phyloP scores from a whole-genome alignment of 2,113 vertebrate genomes.

The Anguilla japonica region DNA sequence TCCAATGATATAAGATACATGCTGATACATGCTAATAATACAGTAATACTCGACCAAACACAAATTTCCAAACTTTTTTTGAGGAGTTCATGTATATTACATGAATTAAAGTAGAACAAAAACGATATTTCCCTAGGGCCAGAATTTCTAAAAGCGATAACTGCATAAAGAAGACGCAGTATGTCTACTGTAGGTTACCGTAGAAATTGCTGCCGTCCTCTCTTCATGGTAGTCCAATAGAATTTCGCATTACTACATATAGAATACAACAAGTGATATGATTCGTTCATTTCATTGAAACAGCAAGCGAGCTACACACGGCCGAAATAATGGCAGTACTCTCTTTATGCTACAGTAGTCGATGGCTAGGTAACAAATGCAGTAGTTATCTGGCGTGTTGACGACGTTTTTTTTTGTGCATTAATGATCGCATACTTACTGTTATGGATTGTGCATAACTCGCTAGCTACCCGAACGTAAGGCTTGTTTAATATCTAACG shows the following conservation, averaged over 20 bases:
- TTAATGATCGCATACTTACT: neutral
- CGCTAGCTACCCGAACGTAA: neutral
- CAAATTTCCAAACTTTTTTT: too few relatives aligned
- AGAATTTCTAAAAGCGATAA: too few relatives aligned
- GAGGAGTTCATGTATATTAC: too few relatives aligned
- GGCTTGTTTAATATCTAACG: neutral
- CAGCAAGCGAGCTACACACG: neutral
- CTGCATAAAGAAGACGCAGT: too few relatives aligned
- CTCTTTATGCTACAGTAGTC: neutral
- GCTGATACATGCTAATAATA: too few relatives aligned
- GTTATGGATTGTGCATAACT: neutral
- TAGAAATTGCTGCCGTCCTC: neutral
- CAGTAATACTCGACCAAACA: too few relatives aligned
- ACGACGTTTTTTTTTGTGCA: neutral
- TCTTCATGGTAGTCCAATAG: slow-evolving; percentile 5
- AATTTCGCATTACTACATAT: neutral
- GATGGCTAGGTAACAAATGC: neutral
- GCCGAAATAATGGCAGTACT: neutral
- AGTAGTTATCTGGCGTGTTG: neutral
- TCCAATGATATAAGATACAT: too few relatives aligned
- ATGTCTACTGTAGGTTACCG: slow-evolving; percentile 16
- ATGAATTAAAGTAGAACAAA: too few relatives aligned
- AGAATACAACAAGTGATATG: neutral
- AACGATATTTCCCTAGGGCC: too few relatives aligned
- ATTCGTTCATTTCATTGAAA: neutral